Conservation (phyloP, 92 coral and sea anemone species). For the Epizoanthus ramosus region DNA sequence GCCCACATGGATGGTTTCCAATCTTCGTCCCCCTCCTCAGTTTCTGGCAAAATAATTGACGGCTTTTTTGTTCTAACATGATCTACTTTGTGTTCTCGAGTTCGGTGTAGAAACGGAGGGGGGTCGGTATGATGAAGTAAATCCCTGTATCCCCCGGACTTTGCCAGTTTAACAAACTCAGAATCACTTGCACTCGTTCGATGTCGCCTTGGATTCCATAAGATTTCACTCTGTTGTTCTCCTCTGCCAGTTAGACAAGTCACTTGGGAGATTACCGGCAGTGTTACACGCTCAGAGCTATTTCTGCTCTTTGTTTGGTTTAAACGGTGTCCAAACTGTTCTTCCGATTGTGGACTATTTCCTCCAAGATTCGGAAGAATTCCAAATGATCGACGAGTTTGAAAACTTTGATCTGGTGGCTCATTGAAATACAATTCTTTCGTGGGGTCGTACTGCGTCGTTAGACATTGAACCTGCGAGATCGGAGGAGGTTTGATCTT, state of each 20-base stretch:
- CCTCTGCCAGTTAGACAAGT: slow-evolving; percentile 21
- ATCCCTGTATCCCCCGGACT: slow-evolving; percentile 70
- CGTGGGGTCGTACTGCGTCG: not conserved
- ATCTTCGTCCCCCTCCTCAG: slow-evolving; percentile 4
- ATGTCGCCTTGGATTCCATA: not conserved
- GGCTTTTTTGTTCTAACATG: not conserved
- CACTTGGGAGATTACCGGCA: slow-evolving; percentile 27
- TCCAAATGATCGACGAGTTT: slow-evolving; percentile 23
- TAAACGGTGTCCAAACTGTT: not conserved
- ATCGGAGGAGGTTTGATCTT: slow-evolving; percentile 5
- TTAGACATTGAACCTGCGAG: slow-evolving; percentile 26
- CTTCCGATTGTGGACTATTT: slow-evolving; percentile 3
- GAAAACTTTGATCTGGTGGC: not conserved
- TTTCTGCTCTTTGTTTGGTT: not conserved
- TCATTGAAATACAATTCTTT: too few species aligned
- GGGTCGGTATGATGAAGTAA: slow-evolving; percentile 61
- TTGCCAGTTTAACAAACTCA: slow-evolving; percentile 66
- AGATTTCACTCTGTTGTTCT: not conserved
- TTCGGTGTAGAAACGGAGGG: slow-evolving; percentile 45
- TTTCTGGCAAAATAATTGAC: slow-evolving; percentile 22
- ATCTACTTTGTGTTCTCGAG: slow-evolving; percentile 13
- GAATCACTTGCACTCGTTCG: slow-evolving; percentile 57
- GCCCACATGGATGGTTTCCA: slow-evolving; percentile 33
- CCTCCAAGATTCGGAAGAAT: slow-evolving; percentile 38
- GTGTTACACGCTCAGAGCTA: not conserved